A percentile compares a stretch with the other conserved stretches of the same genome.
Conservation (phyloP, 2,888 invertebrate species). For the Diplolepis rosae region DNA sequence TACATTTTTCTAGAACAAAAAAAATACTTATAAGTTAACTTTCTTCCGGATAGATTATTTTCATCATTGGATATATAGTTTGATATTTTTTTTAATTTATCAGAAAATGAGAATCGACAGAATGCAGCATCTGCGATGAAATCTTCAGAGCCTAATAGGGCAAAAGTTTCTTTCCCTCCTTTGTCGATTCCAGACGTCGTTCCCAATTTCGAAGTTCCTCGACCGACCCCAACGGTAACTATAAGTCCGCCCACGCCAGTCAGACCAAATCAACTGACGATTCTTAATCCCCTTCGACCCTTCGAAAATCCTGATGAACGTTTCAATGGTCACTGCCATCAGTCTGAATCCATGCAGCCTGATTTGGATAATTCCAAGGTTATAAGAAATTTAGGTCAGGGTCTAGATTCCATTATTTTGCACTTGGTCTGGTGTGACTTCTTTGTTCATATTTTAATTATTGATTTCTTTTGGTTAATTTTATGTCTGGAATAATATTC, state of each 20-base stretch:
- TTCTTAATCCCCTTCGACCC: slow-evolving; percentile 54
- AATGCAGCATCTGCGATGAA: slow-evolving; percentile 14
- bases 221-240: slow-evolving; percentile 44
- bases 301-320: slow-evolving; percentile 15
- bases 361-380: slow-evolving; percentile 24
- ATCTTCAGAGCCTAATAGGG: slow-evolving; percentile 12
- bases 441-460: neutral
- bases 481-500: neutral
- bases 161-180: neutral
- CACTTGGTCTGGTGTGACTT: slow-evolving; percentile 11
- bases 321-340: slow-evolving; percentile 27
- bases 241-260: slow-evolving; percentile 55
- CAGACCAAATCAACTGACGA: slow-evolving; percentile 55
- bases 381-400: slow-evolving; percentile 27
- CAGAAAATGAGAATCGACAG: slow-evolving; percentile 9
- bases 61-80: neutral
- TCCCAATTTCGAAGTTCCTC: slow-evolving; percentile 15
- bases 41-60: slow-evolving; percentile 1
- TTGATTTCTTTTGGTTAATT: neutral
- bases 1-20: too few relatives aligned
- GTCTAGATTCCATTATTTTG: slow-evolving; percentile 3
- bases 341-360: slow-evolving; percentile 8
- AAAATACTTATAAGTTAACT: too few relatives aligned
- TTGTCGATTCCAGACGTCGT: slow-evolving; percentile 31
- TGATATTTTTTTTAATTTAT: slow-evolving; percentile 13